Conservation (phyloP, 1,140 invertebrate genomes). For the Penaeus indicus region DNA sequence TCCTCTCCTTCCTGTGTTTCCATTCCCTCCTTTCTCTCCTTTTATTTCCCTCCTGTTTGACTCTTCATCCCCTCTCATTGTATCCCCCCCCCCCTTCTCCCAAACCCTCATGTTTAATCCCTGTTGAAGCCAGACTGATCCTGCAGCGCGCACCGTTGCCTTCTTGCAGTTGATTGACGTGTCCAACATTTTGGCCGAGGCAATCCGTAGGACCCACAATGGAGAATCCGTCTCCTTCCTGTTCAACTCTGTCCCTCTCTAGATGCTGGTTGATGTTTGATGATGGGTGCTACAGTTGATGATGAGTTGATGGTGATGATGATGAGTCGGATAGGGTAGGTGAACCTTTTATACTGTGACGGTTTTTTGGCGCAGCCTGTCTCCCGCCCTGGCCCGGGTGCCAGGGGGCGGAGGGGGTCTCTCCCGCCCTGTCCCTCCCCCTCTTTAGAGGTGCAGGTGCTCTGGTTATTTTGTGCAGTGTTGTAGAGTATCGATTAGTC, state of each 20-base stretch:
- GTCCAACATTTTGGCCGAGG: conserved; percentile 66
- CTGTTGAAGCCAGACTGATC: background rate
- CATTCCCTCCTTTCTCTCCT: no score
- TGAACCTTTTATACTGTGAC: conserved; percentile 20
- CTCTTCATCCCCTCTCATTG: no score
- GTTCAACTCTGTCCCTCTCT: conserved; percentile 65
- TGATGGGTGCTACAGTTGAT: conserved; percentile 5
- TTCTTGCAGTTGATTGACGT: conserved; percentile 64
- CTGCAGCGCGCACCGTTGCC: conserved; percentile 4
- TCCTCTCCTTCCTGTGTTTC: no score
- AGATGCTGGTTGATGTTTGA: conserved; percentile 38
- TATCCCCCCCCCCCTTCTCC: no score
- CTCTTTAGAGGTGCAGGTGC: no score
- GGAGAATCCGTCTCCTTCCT: conserved; percentile 65
- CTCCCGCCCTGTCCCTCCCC: background rate
- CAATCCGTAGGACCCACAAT: conserved; percentile 65
- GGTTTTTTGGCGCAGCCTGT: background rate
- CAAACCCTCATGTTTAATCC: no score
- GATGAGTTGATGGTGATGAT: background rate
- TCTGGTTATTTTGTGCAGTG: no score
- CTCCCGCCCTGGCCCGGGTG: background rate
- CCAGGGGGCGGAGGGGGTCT: background rate
- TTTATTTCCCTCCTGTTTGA: no score
- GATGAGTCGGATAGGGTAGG: conserved; percentile 41
- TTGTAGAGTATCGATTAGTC: no score